Evolutionary conservation across 2,888 invertebrate genomes (phyloP).

Genomic region (Mycalesis mineus): DNA sequence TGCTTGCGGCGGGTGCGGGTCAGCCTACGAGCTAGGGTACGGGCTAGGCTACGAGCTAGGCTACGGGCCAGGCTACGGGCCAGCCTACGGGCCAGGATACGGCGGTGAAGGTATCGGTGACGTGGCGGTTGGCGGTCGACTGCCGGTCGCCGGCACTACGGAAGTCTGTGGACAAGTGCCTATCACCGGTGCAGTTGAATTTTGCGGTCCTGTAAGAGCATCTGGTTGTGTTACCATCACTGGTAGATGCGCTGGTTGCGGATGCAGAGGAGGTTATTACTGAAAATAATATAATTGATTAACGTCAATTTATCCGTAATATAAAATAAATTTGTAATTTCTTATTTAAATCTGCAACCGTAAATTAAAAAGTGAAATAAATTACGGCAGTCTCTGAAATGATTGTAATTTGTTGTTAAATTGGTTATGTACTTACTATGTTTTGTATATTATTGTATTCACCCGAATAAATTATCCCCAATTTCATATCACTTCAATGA

Average conservation of each 20-base stretch:
- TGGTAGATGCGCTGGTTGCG: neutral
- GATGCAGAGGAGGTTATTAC: constrained; percentile 23
- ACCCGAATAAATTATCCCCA: no score
- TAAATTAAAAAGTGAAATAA: no score
- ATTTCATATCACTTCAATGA: no score
- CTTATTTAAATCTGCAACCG: no score
- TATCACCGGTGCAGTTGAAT: constrained; percentile 37
- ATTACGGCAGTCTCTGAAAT: no score
- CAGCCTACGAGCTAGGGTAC: no score
- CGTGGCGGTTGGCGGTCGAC: constrained; percentile 35
- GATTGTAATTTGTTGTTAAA: no score
- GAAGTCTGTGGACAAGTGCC: constrained; percentile 42
- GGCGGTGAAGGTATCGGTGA: constrained; percentile 39
- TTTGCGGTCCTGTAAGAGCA: constrained; percentile 35
- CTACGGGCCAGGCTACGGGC: neutral
- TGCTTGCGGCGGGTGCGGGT: no score
- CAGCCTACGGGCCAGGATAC: constrained; percentile 28
- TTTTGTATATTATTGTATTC: no score
- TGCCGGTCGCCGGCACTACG: constrained; percentile 38
- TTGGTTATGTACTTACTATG: no score
- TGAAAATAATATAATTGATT: neutral
- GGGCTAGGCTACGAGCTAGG: neutral
- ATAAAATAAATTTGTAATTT: no score
- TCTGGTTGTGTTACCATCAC: constrained; percentile 37
- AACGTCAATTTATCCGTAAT: no score